Conservation (phyloP, 2,797 vertebrate species). For the Enteromius unitaeniatus region DNA sequence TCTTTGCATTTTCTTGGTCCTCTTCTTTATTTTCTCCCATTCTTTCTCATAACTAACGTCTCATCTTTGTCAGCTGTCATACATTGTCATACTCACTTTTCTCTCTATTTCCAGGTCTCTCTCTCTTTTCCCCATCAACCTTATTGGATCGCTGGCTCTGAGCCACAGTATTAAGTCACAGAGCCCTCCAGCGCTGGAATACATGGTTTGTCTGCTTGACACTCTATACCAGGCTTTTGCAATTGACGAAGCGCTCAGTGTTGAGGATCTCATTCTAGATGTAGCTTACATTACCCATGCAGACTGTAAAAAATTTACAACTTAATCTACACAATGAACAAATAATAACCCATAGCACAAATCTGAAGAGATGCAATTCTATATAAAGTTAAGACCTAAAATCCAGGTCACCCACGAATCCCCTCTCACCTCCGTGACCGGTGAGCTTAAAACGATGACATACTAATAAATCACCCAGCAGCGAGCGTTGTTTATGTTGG, state of each 20-base stretch:
- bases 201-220: conserved; percentile 6
- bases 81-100: conserved; percentile 20
- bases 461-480: conserved; percentile 76
- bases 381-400: conserved; percentile 21
- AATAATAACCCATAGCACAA: neutral
- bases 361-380: neutral
- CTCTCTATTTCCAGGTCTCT: conserved; percentile 3
- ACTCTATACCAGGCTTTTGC: neutral
- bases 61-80: conserved; percentile 27
- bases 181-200: conserved; percentile 9
- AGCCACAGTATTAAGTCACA: conserved; percentile 32
- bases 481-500: conserved; percentile 76
- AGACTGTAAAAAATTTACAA: conserved; percentile 8
- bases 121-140: conserved; percentile 30
- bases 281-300: neutral
- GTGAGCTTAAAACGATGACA: conserved; percentile 62
- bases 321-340: neutral
- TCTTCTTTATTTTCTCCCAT: conserved; percentile 8
- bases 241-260: neutral
- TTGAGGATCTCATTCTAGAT: neutral
- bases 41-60: conserved; percentile 11
- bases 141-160: conserved; percentile 36
- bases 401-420: conserved; percentile 53
- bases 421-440: conserved; percentile 8
- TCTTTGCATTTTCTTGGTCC: conserved; percentile 6